These are phyloP conservation scores for Phataginus tricuspis DNA, from an alignment of 2,797 vertebrate genomes.

Conservation along the genomic window DNA sequence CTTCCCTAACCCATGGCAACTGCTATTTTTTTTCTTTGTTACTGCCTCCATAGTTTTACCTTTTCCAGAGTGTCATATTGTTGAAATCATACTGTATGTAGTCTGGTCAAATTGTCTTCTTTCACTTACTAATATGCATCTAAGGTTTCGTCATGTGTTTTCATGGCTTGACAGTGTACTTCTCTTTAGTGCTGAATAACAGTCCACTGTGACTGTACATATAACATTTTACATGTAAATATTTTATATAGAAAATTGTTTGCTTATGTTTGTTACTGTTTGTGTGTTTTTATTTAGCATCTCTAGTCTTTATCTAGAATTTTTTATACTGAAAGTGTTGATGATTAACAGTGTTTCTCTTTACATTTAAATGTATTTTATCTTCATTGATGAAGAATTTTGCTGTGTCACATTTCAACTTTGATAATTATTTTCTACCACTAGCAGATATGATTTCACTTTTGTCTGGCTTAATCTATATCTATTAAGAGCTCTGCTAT, in stretches of 20 bases:
- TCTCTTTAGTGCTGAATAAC: background rate
- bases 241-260: background rate
- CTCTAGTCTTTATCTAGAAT: background rate
- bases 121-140: background rate
- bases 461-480: background rate
- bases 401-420: background rate
- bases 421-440: background rate
- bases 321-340: background rate
- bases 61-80: background rate
- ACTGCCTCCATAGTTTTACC: background rate
- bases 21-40: background rate
- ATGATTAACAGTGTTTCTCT: background rate
- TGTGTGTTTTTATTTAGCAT: background rate
- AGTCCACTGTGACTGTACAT: background rate
- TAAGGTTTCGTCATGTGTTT: background rate
- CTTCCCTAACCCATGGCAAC: background rate
- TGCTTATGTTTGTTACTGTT: background rate
- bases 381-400: background rate
- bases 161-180: background rate
- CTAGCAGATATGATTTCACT: background rate
- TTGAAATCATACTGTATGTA: background rate
- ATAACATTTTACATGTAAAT: background rate
- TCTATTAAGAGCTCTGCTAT: background rate
- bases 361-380: background rate
- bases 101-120: background rate